Evolutionary conservation across 2,888 invertebrate species (phyloP), one percentile per base, ranked within the genome.

Genomic region (Pilophorus perplexus): DNA sequence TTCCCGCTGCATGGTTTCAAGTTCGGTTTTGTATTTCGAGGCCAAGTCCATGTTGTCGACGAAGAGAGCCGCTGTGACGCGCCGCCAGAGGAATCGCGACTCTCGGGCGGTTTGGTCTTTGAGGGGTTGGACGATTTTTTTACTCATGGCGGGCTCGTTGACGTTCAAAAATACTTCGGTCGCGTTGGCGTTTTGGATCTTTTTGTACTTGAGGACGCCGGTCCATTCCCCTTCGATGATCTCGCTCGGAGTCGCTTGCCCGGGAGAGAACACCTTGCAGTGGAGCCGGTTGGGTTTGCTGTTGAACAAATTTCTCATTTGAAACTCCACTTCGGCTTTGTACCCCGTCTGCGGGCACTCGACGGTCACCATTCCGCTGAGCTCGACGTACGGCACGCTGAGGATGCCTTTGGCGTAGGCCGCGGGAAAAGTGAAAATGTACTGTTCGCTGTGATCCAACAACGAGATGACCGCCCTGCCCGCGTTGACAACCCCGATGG

Each of bases 381-480:
- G 80, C 78, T 99, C 99, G 74, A 99, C 92, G 98, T 99, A 99
- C 1, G 99, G 99, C 64, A 97, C 90, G 38, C 96, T 94, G 74
- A 99, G 80, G 69, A 72, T 72, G 16, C 71, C 72, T 25, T 67
- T 71, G 76, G 97, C 99, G 79, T 99, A 99, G 70, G 96, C 99
- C 79, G 93, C 97, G 10, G 99, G 99, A 80, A 99, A 99, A 50
- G 95, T 95, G 55, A 97, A 83, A 67, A 90, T 85, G 77, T 99
- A 99, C 75, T 97, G 93, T 76, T 99, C 98, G 65, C 90, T 91
- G 70, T 87, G 83, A 73, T 97, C 92, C 66, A 93, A 79, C 5
- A 99, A 81, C 2, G 89, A 90, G n/a, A 99, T 89, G 33, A 88
- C 84, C 2, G 97, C 98, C 74, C 90, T 87, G 3, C 99, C 99